Conservation (phyloP, 1,140 invertebrate genomes). For the Coenobita brevimanus region DNA sequence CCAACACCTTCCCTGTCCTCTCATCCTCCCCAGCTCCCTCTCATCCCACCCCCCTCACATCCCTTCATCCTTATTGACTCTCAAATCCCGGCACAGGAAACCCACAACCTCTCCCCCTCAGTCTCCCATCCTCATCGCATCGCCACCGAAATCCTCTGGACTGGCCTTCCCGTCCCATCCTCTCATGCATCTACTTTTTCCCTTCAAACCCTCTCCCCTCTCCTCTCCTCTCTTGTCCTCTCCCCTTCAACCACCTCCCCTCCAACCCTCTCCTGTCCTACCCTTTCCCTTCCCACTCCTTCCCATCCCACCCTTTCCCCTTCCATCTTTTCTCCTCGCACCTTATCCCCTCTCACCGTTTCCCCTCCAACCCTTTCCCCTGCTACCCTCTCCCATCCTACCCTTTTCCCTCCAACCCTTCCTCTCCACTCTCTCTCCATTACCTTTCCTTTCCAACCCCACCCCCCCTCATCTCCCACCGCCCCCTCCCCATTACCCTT, state of each 20-base stretch:
- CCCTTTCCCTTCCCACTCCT: not conserved
- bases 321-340: not conserved
- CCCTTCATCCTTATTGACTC: no score
- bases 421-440: not conserved
- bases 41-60: not conserved
- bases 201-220: not conserved
- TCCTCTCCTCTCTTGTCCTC: not conserved
- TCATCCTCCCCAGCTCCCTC: not conserved
- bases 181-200: not conserved
- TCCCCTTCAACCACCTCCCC: not conserved
- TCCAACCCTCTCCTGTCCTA: not conserved
- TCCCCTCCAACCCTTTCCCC: not conserved
- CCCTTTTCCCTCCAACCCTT: not conserved
- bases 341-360: not conserved
- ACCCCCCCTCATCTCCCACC: slow-evolving; percentile 9
- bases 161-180: not conserved
- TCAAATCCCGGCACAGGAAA: no score
- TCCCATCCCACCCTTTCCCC: not conserved
- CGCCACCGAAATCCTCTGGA: no score
- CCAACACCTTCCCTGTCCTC: no score
- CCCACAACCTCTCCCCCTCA: not conserved
- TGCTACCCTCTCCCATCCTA: not conserved
- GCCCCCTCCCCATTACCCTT: not conserved
- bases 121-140: not conserved
- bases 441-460: not conserved